Base-by-base conservation (phyloP, 2,113 vertebrate species). In the Lepisosteus osseus region DNA sequence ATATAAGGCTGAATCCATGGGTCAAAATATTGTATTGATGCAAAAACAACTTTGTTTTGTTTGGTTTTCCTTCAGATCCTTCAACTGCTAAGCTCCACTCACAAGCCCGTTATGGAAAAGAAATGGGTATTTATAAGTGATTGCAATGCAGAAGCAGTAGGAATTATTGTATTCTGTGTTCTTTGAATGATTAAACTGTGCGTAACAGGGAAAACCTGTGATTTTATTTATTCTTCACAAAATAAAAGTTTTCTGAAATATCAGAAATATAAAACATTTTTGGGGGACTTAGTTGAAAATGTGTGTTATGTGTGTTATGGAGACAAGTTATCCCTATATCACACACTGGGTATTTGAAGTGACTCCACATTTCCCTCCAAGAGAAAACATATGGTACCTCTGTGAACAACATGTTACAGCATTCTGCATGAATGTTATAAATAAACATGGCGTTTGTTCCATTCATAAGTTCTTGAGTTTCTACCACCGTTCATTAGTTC, bases 1-100 rank as follows among this genome's bases (percentile, higher is more conserved):
- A 40, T 68, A 61, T 70, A 29, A 73, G 68, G 74, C 74, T 43
- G 3, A 54, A 65, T 55, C 17, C 61, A 61, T 9, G n/a, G 59
- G 41, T 44, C 61, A 71, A 61, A 41, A 51, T 51, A 51, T 51
- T 9, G 9, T 51, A 51, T 51, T 51, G 9, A 51, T 51, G 2
- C 47, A 61, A 61, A 13, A 44, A 29, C 42, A 57, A 0, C 5
- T 51, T 13, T 61, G 54, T 55, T 12, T 57, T 56, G 45, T 70
- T 47, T 70, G 9, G 47, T 51, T 9, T 51, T 9, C 47, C 47
- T 6, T 5, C 5, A 51, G 5, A 51, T 6, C 47, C 47, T 51
- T 1, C 29, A 29, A 29, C 29, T 29, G 47, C 47, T 9, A 51
- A 6, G 47, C 47, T 6, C 47, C 47, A 51, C 47, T 51, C 9